Conservation (phyloP, 2,113 vertebrate species). For the Nettapus auritus region DNA sequence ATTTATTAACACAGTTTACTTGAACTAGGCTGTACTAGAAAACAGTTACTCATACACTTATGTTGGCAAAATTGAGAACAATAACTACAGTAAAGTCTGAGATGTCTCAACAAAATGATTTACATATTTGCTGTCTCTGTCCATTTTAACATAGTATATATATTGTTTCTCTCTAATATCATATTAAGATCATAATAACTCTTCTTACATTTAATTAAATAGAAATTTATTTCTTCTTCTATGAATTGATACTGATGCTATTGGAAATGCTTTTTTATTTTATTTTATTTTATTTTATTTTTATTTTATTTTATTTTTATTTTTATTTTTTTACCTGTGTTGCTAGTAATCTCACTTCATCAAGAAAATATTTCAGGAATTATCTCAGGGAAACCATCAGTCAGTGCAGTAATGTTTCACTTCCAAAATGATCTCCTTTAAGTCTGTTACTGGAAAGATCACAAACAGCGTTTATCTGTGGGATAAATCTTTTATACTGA, state of each 20-base stretch:
- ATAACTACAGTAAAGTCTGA: neutral
- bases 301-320: neutral
- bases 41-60: neutral
- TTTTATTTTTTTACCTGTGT: neutral
- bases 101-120: neutral
- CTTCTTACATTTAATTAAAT: neutral
- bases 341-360: neutral
- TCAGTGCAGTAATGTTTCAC: neutral
- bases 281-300: neutral
- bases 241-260: neutral
- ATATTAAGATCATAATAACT: neutral
- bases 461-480: conserved; percentile 2
- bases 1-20: neutral
- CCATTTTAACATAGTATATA: neutral
- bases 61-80: neutral
- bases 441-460: neutral
- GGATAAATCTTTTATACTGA: conserved; percentile 6
- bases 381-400: neutral
- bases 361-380: neutral
- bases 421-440: conserved; percentile 31
- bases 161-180: neutral
- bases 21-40: neutral
- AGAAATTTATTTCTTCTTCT: neutral
- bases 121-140: neutral
- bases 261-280: neutral